A percentile compares a stretch with the other conserved stretches of the same genome.
Conservation (phyloP, 2,888 invertebrate species). For the Lamellibrachia satsuma region DNA sequence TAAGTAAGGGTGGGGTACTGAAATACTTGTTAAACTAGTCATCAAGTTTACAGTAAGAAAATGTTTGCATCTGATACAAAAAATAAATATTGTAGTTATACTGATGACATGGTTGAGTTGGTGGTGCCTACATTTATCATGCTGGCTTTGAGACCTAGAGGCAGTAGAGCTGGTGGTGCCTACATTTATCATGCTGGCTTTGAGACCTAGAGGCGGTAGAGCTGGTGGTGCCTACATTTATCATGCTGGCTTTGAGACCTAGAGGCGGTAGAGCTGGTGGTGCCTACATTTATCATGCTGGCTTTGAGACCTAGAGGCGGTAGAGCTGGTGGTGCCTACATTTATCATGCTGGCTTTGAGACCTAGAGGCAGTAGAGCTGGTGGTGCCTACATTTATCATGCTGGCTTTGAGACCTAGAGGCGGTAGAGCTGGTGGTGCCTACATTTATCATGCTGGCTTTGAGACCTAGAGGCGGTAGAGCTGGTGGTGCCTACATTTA, state of each 20-base stretch:
- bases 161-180: neutral
- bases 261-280: neutral
- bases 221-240: neutral
- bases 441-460: too few species aligned
- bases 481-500: neutral
- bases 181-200: too few species aligned
- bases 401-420: too few species aligned
- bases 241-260: too few species aligned
- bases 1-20: too few species aligned
- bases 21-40: too few species aligned
- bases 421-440: neutral
- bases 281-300: too few species aligned
- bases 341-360: too few species aligned
- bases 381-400: neutral
- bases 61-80: neutral
- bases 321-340: neutral
- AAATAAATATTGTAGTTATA: neutral
- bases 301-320: neutral
- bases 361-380: neutral
- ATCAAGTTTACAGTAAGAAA: too few species aligned
- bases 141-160: too few species aligned
- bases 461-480: neutral
- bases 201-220: neutral
- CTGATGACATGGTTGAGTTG: neutral
- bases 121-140: neutral